Evolutionary conservation across 2,888 invertebrate species (phyloP).

Genomic region (Drosophila meridionalis): DNA sequence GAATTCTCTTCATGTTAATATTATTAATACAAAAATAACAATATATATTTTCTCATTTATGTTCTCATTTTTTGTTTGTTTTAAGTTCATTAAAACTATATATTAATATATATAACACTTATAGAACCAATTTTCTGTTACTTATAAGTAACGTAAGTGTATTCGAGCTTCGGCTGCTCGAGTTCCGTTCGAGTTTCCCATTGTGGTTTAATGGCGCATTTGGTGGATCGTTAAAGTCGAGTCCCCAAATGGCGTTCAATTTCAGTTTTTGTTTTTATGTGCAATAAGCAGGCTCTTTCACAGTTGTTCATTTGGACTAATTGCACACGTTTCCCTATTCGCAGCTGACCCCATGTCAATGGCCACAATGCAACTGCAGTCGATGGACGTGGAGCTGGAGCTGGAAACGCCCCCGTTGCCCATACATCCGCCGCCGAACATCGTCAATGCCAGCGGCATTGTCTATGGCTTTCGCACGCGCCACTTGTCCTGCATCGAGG

Average conservation of each 20-base stretch:
- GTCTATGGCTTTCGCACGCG: constrained; percentile 84
- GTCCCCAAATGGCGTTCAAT: constrained; percentile 30
- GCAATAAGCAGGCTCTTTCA: constrained; percentile 22
- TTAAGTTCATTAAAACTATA: too few relatives aligned
- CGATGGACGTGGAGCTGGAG: constrained; percentile 50
- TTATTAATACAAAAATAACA: too few relatives aligned
- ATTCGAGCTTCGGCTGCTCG: neutral
- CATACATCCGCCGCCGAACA: constrained; percentile 53
- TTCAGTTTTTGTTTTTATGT: constrained; percentile 44
- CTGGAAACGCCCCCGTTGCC: constrained; percentile 63
- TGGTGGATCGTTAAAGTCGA: constrained; percentile 56
- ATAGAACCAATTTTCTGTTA: too few relatives aligned
- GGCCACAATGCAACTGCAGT: constrained; percentile 55
- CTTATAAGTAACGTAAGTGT: neutral
- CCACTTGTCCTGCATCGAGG: constrained; percentile 84
- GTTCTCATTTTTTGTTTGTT: too few relatives aligned
- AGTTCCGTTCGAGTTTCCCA: neutral
- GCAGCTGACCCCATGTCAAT: constrained; percentile 46
- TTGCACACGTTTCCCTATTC: constrained; percentile 13
- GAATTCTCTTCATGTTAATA: too few relatives aligned
- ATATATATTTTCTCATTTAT: too few relatives aligned
- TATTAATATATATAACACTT: too few relatives aligned
- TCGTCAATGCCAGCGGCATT: constrained; percentile 57
- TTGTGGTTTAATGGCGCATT: constrained; percentile 33
- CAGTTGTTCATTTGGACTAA: constrained; percentile 27